phyloP scores from a whole-genome alignment of 2,888 invertebrate species.

The Conchocele bisecta region DNA sequence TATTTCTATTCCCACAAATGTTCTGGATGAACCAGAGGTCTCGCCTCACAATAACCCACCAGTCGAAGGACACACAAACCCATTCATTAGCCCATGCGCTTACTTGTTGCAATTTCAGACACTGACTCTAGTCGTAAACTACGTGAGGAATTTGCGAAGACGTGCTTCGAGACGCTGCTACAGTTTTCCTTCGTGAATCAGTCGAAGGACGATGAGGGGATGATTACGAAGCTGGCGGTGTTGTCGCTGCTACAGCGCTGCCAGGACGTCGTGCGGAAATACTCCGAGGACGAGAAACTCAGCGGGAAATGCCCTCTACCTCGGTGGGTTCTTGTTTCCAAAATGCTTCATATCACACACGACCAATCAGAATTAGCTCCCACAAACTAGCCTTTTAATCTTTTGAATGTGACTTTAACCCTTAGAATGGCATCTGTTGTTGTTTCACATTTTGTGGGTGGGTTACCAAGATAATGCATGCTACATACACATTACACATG shows the following conservation, averaged over 20 bases:
- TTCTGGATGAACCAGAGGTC: not conserved
- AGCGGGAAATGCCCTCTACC: constrained; percentile 94
- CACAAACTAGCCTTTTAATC: too few relatives aligned
- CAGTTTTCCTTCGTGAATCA: constrained; percentile 91
- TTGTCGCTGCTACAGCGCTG: constrained; percentile 96
- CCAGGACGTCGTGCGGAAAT: constrained; percentile 94
- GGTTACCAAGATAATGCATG: too few relatives aligned
- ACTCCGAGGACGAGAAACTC: constrained; percentile 91
- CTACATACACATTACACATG: too few relatives aligned
- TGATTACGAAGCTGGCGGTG: constrained; percentile 88
- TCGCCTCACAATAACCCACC: not conserved
- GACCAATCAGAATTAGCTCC: too few relatives aligned
- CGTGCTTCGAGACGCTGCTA: constrained; percentile 96
- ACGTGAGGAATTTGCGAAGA: constrained; percentile 97
- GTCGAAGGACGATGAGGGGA: constrained; percentile 81
- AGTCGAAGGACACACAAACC: not conserved
- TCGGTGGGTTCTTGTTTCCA: too few relatives aligned
- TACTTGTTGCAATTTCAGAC: constrained; percentile 83
- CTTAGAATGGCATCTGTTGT: too few relatives aligned
- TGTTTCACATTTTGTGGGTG: too few relatives aligned
- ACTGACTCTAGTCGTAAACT: constrained; percentile 90
- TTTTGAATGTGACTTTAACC: too few relatives aligned
- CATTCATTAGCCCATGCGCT: not conserved
- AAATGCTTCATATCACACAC: too few relatives aligned
- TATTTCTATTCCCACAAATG: too few relatives aligned